These are phyloP conservation scores for Tanytarsus gracilentus DNA, from an alignment of 2,888 invertebrate species.

Conservation along the genomic window DNA sequence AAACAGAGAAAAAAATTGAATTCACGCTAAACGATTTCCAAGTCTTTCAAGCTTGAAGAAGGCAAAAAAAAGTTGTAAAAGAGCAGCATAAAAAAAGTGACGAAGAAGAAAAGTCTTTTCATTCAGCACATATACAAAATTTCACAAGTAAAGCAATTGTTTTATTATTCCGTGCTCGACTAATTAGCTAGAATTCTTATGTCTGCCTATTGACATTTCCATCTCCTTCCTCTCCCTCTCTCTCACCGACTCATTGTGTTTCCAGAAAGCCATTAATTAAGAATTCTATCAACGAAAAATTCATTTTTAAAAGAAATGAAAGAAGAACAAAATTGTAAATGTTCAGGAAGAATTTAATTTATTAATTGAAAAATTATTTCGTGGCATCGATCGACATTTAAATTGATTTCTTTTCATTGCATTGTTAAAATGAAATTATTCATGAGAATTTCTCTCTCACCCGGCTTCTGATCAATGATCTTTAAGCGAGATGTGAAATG, in stretches of 20 bases:
- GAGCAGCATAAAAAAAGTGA: background rate
- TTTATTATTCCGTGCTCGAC: slow-evolving; percentile 17
- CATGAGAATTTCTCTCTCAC: background rate
- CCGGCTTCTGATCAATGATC: background rate
- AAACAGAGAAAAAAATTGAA: background rate
- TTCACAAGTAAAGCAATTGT: slow-evolving; percentile 1
- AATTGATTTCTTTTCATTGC: slow-evolving; percentile 18
- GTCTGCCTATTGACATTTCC: background rate
- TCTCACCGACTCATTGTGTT: background rate
- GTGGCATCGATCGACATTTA: slow-evolving; percentile 17
- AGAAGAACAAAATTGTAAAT: background rate
- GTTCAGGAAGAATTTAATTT: slow-evolving; percentile 17
- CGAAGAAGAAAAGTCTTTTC: too few species aligned
- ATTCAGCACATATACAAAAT: too few species aligned
- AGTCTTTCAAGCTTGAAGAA: background rate
- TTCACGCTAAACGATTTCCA: slow-evolving; percentile 15
- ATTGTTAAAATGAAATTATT: background rate
- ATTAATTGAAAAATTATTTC: slow-evolving; percentile 7
- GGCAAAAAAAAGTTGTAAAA: background rate
- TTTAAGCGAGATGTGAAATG: background rate
- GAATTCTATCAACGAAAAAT: slow-evolving; percentile 23
- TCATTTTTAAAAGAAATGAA: background rate
- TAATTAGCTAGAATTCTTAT: slow-evolving; percentile 7
- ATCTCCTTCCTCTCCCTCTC: background rate
- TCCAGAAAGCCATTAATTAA: slow-evolving; percentile 6